phyloP scores from a whole-genome alignment of 2,888 invertebrate genomes.

The Pachymerium ferrugineum region DNA sequence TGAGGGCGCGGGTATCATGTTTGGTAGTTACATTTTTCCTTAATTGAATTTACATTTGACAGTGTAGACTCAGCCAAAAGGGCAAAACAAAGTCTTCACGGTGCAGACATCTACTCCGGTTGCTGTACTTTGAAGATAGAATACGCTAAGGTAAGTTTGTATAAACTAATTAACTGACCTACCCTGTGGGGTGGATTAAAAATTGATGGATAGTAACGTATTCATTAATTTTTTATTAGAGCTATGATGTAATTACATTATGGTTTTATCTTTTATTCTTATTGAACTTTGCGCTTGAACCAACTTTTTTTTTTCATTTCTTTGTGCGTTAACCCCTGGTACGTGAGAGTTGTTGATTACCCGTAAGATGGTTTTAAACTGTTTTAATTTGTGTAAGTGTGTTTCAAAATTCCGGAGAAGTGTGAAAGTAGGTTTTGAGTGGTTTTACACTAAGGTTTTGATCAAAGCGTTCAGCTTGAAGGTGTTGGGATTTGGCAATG shows the following conservation, averaged over 20 bases:
- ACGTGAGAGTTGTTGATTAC: neutral
- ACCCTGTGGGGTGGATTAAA: neutral
- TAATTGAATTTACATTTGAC: constrained; percentile 73
- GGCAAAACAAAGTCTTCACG: constrained; percentile 91
- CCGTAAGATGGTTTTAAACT: neutral
- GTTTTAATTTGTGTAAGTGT: neutral
- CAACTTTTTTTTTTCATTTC: too few species aligned
- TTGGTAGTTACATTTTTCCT: constrained; percentile 49
- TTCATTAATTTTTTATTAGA: neutral
- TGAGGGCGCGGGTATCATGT: neutral
- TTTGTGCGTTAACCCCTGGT: neutral
- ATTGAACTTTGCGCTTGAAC: neutral
- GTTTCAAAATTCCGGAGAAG: neutral
- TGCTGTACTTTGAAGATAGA: constrained; percentile 99
- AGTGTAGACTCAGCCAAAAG: constrained; percentile 85
- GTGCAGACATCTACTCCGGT: constrained; percentile 98
- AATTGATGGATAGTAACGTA: neutral
- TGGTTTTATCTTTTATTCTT: constrained; percentile 3
- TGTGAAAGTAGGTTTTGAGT: neutral
- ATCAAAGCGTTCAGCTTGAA: neutral
- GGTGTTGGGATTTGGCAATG: neutral
- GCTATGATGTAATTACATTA: neutral
- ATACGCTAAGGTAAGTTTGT: constrained; percentile 86
- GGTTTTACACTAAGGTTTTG: neutral
- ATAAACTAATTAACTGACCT: constrained; percentile 48